phyloP scores from a whole-genome alignment of 2,888 invertebrate genomes.

The Lamellibrachia satsuma region DNA sequence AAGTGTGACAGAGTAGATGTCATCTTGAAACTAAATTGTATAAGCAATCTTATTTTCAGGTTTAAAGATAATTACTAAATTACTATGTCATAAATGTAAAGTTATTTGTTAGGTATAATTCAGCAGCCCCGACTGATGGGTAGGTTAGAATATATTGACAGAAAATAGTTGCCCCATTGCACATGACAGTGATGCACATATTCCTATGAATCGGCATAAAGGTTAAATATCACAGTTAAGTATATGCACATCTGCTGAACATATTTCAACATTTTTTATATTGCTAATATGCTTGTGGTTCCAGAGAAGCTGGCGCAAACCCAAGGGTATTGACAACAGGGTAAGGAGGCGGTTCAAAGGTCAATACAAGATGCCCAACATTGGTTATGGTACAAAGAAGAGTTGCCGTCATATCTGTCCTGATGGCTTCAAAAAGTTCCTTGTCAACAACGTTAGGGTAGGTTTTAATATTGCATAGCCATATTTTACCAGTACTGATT shows the following conservation, averaged over 20 bases:
- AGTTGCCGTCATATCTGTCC: conserved; percentile 96
- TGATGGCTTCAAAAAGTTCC: conserved; percentile 95
- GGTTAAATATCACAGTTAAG: background rate
- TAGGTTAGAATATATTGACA: background rate
- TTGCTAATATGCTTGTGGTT: conserved; percentile 36
- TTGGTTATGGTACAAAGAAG: conserved; percentile 97
- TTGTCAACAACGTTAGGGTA: conserved; percentile 86
- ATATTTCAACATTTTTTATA: conserved; percentile 19
- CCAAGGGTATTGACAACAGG: conserved; percentile 99
- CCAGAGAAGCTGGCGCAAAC: conserved; percentile 97
- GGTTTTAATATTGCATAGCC: conserved; percentile 43
- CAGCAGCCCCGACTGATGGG: too few species aligned
- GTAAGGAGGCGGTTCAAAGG: conserved; percentile 99
- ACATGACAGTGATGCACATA: background rate
- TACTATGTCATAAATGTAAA: background rate
- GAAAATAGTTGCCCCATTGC: background rate
- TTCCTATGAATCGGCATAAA: background rate
- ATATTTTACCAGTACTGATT: background rate
- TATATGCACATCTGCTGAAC: too few species aligned
- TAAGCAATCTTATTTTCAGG: too few species aligned
- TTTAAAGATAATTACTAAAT: background rate
- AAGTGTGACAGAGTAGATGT: too few species aligned
- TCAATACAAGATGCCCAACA: conserved; percentile 97
- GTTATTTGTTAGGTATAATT: background rate
- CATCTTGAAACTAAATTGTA: too few species aligned